Percentiles rank a stretch among this genome's conserved stretches.
Conservation (phyloP, 2,113 vertebrate species). For the Plestiodon gilberti region DNA sequence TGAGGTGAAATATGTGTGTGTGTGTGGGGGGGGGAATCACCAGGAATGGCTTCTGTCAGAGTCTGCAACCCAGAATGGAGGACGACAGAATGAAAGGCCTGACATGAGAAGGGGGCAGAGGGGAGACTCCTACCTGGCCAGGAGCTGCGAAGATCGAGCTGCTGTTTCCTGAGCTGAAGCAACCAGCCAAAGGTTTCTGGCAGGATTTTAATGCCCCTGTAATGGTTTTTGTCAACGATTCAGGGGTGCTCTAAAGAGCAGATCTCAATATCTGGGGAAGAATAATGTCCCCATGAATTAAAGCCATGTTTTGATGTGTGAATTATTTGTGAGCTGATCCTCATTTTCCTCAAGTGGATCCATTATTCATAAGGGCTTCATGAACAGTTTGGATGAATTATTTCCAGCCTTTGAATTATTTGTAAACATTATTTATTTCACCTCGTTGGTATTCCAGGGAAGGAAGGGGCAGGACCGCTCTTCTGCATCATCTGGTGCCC, state of each 20-base stretch:
- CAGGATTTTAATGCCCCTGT: neutral
- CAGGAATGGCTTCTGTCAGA: too few relatives aligned
- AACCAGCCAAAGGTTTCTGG: too few relatives aligned
- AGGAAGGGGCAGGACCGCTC: neutral
- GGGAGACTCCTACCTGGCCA: too few relatives aligned
- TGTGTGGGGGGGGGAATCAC: too few relatives aligned
- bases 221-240: slow-evolving; percentile 29
- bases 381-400: neutral
- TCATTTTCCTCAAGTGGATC: neutral
- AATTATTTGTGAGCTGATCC: neutral
- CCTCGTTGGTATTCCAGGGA: neutral
- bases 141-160: too few relatives aligned
- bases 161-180: too few relatives aligned
- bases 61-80: too few relatives aligned
- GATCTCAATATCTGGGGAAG: neutral
- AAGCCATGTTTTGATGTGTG: accelerated
- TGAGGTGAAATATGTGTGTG: too few relatives aligned
- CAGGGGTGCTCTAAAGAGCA: neutral
- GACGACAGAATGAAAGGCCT: too few relatives aligned
- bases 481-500: neutral
- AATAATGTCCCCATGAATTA: accelerated
- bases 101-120: too few relatives aligned
- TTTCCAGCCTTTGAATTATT: neutral
- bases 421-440: neutral
- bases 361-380: accelerated